phyloP scores from a whole-genome alignment of 2,888 invertebrate genomes.

The Deilephila porcellus region DNA sequence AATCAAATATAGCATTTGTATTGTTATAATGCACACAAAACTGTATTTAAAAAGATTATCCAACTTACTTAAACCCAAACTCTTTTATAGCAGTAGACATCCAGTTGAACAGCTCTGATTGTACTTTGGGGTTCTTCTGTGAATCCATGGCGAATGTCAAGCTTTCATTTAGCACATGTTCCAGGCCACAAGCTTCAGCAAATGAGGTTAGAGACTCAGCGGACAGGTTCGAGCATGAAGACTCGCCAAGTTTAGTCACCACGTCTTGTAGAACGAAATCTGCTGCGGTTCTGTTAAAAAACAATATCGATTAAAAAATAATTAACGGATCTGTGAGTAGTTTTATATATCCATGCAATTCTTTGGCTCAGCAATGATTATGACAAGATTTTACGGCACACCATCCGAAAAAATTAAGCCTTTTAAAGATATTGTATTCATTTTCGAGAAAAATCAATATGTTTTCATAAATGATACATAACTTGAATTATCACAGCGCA shows the following conservation, averaged over 20 bases:
- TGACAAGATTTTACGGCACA: too few relatives aligned
- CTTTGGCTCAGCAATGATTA: too few relatives aligned
- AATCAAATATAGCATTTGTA: background rate
- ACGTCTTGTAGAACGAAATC: conserved; percentile 91
- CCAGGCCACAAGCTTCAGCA: conserved; percentile 91
- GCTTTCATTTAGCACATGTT: conserved; percentile 89
- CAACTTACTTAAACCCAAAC: conserved; percentile 92
- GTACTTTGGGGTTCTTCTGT: conserved; percentile 96
- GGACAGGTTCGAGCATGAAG: conserved; percentile 89
- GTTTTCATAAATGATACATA: too few relatives aligned
- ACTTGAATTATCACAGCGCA: too few relatives aligned
- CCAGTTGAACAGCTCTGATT: conserved; percentile 94
- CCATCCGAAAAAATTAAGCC: too few relatives aligned
- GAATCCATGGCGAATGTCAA: conserved; percentile 90
- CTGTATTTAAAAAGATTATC: background rate
- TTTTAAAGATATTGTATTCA: too few relatives aligned
- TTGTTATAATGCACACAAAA: background rate
- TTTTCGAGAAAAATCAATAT: too few relatives aligned
- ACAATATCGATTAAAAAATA: too few relatives aligned
- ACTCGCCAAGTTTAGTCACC: conserved; percentile 93
- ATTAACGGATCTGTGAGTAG: too few relatives aligned
- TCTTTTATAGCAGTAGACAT: conserved; percentile 91
- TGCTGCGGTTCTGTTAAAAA: conserved; percentile 85
- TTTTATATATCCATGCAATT: background rate
- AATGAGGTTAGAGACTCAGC: conserved; percentile 90